phyloP scores from a whole-genome alignment of 1,140 invertebrate genomes.

The Ericerus pela region DNA sequence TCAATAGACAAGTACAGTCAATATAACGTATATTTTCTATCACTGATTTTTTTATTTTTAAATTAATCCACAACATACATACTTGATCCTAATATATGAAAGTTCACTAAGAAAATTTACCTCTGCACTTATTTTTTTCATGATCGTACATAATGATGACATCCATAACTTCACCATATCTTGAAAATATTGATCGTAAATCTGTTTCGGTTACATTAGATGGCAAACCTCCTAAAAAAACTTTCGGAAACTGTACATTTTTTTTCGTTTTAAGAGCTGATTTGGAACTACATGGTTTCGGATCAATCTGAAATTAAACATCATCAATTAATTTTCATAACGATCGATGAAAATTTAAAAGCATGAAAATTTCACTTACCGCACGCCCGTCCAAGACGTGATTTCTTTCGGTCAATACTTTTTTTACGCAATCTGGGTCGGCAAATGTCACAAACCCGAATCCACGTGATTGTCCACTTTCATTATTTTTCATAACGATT shows the following conservation, averaged over 20 bases:
- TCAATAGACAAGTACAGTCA: no score
- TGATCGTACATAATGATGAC: constrained; percentile 5
- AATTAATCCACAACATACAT: no score
- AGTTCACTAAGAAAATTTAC: no score
- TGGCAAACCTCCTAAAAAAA: background rate
- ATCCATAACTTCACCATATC: constrained; percentile 2
- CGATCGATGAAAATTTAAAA: constrained; percentile 13
- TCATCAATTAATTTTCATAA: background rate
- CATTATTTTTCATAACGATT: constrained; percentile 1
- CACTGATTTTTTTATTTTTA: no score
- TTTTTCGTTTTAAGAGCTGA: background rate
- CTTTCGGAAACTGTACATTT: constrained; percentile 4
- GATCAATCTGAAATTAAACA: background rate
- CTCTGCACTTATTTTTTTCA: constrained; percentile 6
- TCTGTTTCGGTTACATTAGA: background rate
- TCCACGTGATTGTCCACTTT: constrained; percentile 45
- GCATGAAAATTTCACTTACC: constrained; percentile 40
- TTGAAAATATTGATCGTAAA: constrained; percentile 2
- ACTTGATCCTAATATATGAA: no score
- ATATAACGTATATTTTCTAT: no score
- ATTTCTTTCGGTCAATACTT: constrained; percentile 81
- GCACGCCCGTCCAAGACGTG: constrained; percentile 91
- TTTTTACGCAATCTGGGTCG: constrained; percentile 83
- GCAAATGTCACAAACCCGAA: constrained; percentile 95
- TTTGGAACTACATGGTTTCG: constrained; percentile 1